A percentile compares a stretch with the other conserved stretches of the same genome.
Evolutionary conservation across 2,113 vertebrate genomes (phyloP).

Genomic region (Spilogale gracilis): DNA sequence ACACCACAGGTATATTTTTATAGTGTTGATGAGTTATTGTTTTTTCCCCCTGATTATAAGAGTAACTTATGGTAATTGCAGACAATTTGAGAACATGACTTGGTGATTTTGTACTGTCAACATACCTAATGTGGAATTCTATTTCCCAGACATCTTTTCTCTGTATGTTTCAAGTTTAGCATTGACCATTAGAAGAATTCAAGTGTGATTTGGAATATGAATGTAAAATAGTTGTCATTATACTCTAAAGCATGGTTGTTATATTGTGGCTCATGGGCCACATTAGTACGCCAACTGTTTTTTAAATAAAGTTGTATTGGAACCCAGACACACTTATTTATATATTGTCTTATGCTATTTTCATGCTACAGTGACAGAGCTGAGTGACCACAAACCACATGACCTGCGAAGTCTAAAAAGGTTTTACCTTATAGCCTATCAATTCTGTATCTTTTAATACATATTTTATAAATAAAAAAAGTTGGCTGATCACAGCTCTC

Average conservation of each 20-base stretch:
- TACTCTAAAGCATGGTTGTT: not conserved
- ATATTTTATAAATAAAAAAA: constrained; percentile 11
- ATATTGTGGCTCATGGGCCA: not conserved
- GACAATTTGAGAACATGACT: not conserved
- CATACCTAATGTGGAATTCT: not conserved
- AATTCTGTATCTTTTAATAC: not conserved
- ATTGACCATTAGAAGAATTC: not conserved
- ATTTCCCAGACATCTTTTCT: constrained; percentile 47
- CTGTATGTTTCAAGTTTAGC: not conserved
- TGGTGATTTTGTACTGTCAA: not conserved
- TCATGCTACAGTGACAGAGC: not conserved
- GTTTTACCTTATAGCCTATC: not conserved
- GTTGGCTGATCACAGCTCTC: too few relatives aligned
- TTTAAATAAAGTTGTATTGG: not conserved
- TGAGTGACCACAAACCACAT: not conserved
- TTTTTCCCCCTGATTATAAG: not conserved
- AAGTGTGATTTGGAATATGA: not conserved
- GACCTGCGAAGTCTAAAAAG: not conserved
- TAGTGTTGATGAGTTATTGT: not conserved
- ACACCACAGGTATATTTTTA: not conserved
- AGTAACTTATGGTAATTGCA: not conserved
- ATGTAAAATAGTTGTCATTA: not conserved
- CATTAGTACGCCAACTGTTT: not conserved
- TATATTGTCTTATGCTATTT: not conserved
- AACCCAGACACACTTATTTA: not conserved